phyloP scores from a whole-genome alignment of 2,113 vertebrate genomes.

The Coracopsis vasa region DNA sequence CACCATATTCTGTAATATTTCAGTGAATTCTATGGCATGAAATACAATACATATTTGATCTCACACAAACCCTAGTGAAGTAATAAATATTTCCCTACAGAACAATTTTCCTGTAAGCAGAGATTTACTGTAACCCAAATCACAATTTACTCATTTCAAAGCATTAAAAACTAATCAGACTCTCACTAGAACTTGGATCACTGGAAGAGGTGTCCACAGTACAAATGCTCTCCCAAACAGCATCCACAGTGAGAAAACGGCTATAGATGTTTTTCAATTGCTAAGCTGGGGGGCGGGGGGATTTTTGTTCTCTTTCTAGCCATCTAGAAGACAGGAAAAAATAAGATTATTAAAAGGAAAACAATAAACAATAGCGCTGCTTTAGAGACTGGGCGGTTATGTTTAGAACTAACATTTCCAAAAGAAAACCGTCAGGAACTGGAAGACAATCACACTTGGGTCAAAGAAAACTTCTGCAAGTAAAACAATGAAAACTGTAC shows the following conservation, averaged over 20 bases:
- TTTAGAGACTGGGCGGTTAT: constrained; percentile 36
- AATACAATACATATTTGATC: constrained; percentile 9
- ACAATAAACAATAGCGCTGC: constrained; percentile 60
- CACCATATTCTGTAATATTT: not conserved
- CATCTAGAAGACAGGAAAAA: constrained; percentile 34
- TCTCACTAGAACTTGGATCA: not conserved
- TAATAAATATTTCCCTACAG: constrained; percentile 28
- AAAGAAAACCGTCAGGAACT: constrained; percentile 72
- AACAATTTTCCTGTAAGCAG: constrained; percentile 3
- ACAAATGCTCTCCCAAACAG: not conserved
- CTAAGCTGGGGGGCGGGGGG: not conserved
- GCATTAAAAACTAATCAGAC: not conserved
- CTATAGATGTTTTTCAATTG: not conserved
- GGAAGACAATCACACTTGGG: constrained; percentile 59
- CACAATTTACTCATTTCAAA: constrained; percentile 1
- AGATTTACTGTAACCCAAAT: constrained; percentile 24
- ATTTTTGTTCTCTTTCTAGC: constrained; percentile 5
- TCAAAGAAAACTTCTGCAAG: constrained; percentile 61
- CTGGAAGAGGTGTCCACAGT: not conserved
- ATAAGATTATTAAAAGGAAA: constrained; percentile 43
- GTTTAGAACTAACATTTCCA: constrained; percentile 60
- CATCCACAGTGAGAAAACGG: not conserved
- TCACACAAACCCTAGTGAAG: not conserved
- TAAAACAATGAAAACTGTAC: not conserved
- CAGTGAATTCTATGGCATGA: not conserved